Evolutionary conservation across 2,797 vertebrate species (phyloP), one percentile per base, ranked within the genome.

Genomic region (Neosilurus hyrtlii): DNA sequence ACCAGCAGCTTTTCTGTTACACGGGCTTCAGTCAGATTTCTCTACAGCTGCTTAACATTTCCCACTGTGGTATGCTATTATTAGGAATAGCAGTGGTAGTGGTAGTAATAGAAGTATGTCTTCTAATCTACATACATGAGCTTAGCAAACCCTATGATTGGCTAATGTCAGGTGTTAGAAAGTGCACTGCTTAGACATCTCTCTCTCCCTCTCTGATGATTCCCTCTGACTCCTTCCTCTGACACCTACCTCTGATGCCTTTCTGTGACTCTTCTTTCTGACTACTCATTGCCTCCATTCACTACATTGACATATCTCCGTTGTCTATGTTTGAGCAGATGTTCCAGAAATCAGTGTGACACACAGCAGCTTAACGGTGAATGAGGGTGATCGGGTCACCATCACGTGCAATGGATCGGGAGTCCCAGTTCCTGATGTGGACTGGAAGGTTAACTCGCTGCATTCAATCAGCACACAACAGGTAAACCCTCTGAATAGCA

Each of bases 391-490:
- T 88, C 94, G 91, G 0, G 94, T 97, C 0, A 96, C 96, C 1
- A 93, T 96, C 43, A 96, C 95, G 80, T 99, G 98, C 87, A 99
- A 98, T 0, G 97, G 97, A 12, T 97, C 97, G 0, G 97, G 96
- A 1, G 94, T 95, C 0, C 98, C 97, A 0, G 90, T 98, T 86
- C 98, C 98, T 0, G 96, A 98, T 0, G 97, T 99, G 63, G 97
- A 99, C 90, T 99, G 98, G 97, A 96, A 93, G 0, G 95, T 96
- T 75, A 93, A 92, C 0, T 95, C 93, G 0, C 91, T 99, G 35
- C 95, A 95, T 90, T 97, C 97, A 76, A 96, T 95, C 89, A 95
- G 94, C 86, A 93, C 93, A 0, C 96, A 98, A 81, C 93, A 96
- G 94, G 98, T 99, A 89, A 22, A n/a, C 59, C 43, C 10, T 24